Evolutionary conservation across 2,113 vertebrate species (phyloP).

Genomic region (Erpornis zantholeuca): DNA sequence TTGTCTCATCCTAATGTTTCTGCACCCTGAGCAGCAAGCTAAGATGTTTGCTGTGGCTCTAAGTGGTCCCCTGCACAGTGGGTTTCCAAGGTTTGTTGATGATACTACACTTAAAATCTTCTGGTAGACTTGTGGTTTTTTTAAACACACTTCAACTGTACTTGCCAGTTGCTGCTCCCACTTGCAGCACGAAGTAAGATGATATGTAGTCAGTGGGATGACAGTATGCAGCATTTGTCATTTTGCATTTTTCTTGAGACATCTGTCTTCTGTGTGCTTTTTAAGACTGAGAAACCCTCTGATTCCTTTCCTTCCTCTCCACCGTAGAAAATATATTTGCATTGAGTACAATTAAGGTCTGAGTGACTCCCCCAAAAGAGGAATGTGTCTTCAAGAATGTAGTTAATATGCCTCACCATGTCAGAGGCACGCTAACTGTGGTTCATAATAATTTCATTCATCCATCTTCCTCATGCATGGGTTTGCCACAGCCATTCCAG

Average conservation of each 20-base stretch:
- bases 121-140: not conserved
- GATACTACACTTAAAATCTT: not conserved
- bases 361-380: not conserved
- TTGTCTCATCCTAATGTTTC: not conserved
- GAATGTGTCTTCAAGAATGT: fast-evolving
- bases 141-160: not conserved
- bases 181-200: not conserved
- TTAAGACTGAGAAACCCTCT: not conserved
- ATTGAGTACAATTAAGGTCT: not conserved
- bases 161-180: not conserved
- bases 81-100: not conserved
- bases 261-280: not conserved
- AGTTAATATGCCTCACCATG: not conserved
- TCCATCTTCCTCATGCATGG: not conserved
- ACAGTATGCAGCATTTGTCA: not conserved
- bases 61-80: not conserved
- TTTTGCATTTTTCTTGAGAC: not conserved
- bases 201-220: not conserved
- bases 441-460: not conserved
- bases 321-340: not conserved
- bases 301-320: not conserved
- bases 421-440: fast-evolving
- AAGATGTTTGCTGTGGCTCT: not conserved
- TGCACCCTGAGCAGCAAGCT: not conserved
- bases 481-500: not conserved